Evolutionary conservation across 2,888 invertebrate species (phyloP).

Genomic region (Lithophane ornitopus): DNA sequence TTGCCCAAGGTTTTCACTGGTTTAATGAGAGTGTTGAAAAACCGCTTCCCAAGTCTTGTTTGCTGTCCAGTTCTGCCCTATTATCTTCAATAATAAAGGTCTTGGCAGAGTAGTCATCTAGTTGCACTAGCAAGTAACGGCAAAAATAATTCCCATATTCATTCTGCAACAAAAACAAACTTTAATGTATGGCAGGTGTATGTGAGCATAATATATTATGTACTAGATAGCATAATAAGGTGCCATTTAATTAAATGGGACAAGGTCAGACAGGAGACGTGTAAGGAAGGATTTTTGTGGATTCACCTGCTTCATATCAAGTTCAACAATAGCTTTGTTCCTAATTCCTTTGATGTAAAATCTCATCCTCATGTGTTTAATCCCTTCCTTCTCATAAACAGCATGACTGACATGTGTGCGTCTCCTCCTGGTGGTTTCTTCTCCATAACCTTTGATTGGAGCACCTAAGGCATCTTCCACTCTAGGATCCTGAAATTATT

Average conservation of each 20-base stretch:
- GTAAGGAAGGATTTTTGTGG: not conserved
- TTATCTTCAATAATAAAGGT: conserved; percentile 96
- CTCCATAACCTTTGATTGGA: conserved; percentile 97
- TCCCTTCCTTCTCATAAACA: conserved; percentile 94
- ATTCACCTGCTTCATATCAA: conserved; percentile 95
- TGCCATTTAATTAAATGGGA: not conserved
- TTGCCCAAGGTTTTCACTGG: conserved; percentile 70
- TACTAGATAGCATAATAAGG: not conserved
- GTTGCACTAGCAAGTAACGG: conserved; percentile 95
- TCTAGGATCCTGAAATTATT: conserved; percentile 90
- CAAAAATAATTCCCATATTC: conserved; percentile 94
- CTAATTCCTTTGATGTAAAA: conserved; percentile 97
- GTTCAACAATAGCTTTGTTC: conserved; percentile 95
- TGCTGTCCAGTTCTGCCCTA: conserved; percentile 87
- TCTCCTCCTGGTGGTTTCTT: conserved; percentile 95
- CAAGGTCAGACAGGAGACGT: not conserved
- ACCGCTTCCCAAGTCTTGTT: conserved; percentile 71
- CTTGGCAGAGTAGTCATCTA: conserved; percentile 94
- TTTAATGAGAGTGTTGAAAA: conserved; percentile 80
- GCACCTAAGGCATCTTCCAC: conserved; percentile 96
- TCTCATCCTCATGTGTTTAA: conserved; percentile 95
- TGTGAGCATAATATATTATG: not conserved
- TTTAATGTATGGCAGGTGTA: not conserved
- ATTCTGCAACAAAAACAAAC: conserved; percentile 89
- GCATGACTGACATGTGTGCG: conserved; percentile 96